Percentiles rank a stretch among this genome's conserved stretches.
Evolutionary conservation across 2,797 vertebrate genomes (phyloP).

Genomic region (Furcifer pardalis): DNA sequence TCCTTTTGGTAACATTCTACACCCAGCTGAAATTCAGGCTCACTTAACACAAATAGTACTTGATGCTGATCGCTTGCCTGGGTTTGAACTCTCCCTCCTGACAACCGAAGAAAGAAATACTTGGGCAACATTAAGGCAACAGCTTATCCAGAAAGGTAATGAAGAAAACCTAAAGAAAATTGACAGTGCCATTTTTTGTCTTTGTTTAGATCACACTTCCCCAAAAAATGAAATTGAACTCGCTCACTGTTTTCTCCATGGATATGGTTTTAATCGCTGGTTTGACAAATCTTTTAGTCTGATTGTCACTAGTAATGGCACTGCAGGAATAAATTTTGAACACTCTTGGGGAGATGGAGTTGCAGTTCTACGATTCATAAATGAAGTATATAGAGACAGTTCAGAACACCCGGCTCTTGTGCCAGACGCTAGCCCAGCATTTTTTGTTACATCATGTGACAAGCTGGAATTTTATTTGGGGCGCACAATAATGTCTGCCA

Average conservation of each 20-base stretch:
- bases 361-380: slow-evolving; percentile 35
- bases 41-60: background rate
- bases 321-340: slow-evolving; percentile 35
- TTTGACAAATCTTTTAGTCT: slow-evolving; percentile 39
- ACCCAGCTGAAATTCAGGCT: slow-evolving; percentile 37
- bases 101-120: slow-evolving; percentile 37
- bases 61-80: slow-evolving; percentile 4
- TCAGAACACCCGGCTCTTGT: slow-evolving; percentile 22
- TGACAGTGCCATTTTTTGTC: slow-evolving; percentile 35
- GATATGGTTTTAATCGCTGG: slow-evolving; percentile 30
- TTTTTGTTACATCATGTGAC: slow-evolving; percentile 32
- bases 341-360: slow-evolving; percentile 42
- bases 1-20: slow-evolving; percentile 24
- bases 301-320: slow-evolving; percentile 28
- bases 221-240: slow-evolving; percentile 25
- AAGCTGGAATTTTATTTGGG: slow-evolving; percentile 45
- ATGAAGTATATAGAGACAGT: slow-evolving; percentile 42
- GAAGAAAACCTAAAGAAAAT: slow-evolving; percentile 35
- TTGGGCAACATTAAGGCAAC: slow-evolving; percentile 30
- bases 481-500: slow-evolving; percentile 29
- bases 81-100: slow-evolving; percentile 26
- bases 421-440: slow-evolving; percentile 20
- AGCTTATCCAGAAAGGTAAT: slow-evolving; percentile 33
- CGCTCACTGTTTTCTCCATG: slow-evolving; percentile 34
- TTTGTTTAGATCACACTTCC: slow-evolving; percentile 30